Conservation (phyloP, 1,140 invertebrate species). For the Drosophila kurseongensis region DNA sequence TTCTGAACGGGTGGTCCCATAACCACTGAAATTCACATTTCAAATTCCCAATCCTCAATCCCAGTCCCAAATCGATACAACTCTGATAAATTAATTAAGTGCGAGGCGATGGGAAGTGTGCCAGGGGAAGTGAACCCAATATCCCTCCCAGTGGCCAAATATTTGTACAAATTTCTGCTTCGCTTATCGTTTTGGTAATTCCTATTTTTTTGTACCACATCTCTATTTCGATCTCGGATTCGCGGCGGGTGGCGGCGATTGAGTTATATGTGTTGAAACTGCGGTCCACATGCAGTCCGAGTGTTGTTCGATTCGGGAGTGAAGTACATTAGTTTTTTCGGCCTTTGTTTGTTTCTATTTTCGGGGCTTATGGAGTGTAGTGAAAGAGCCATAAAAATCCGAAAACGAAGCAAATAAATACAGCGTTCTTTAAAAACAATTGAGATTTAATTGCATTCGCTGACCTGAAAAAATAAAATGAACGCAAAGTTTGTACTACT, state of each 20-base stretch:
- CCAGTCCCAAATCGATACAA: constrained; percentile 10
- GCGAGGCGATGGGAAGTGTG: constrained; percentile 42
- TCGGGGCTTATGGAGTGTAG: constrained; percentile 16
- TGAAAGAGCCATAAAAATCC: constrained; percentile 18
- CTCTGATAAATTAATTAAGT: constrained; percentile 70
- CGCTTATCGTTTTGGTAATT: constrained; percentile 2
- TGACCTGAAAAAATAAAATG: constrained; percentile 46
- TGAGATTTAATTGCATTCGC: constrained; percentile 41
- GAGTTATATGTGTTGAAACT: constrained; percentile 59
- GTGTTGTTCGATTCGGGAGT: constrained; percentile 13
- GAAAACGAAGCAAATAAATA: constrained; percentile 14
- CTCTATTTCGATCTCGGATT: constrained; percentile 22
- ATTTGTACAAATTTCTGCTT: constrained; percentile 34
- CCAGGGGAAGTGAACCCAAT: constrained; percentile 10
- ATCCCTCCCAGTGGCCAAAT: constrained; percentile 27
- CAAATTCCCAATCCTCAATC: not conserved
- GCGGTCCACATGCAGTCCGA: constrained; percentile 38
- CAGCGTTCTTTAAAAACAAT: constrained; percentile 34
- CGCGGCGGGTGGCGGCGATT: constrained; percentile 57
- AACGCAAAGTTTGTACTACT: constrained; percentile 31
- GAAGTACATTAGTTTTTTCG: not conserved
- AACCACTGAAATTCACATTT: not conserved
- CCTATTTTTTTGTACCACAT: constrained; percentile 17
- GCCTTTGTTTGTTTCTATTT: constrained; percentile 47
- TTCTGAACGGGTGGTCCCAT: too few species aligned